Conservation (phyloP, 2,888 invertebrate genomes). For the Nomada fucata region DNA sequence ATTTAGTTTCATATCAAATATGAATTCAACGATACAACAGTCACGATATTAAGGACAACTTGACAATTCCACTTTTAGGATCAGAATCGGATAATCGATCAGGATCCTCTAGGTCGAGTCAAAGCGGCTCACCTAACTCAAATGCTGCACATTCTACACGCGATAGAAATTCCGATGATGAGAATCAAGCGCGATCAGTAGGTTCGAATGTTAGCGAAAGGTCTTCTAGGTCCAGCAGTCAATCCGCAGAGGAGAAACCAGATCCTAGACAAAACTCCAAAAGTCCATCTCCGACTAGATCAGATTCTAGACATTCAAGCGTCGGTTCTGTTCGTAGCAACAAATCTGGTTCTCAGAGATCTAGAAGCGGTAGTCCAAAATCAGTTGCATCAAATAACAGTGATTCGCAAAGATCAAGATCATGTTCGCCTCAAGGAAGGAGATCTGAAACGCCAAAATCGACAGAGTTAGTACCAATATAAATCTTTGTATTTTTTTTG, state of each 20-base stretch:
- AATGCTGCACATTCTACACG: slow-evolving; percentile 79
- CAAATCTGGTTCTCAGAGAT: slow-evolving; percentile 75
- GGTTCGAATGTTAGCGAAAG: slow-evolving; percentile 70
- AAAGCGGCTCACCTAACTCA: slow-evolving; percentile 83
- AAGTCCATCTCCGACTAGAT: slow-evolving; percentile 76
- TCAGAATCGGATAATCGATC: slow-evolving; percentile 85
- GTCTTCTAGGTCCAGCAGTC: slow-evolving; percentile 73
- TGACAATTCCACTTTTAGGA: slow-evolving; percentile 69
- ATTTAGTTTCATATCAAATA: neutral
- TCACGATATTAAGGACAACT: neutral
- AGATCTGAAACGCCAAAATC: slow-evolving; percentile 60
- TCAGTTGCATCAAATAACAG: slow-evolving; percentile 62
- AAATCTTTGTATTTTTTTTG: neutral
- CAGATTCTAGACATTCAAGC: slow-evolving; percentile 79
- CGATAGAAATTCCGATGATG: slow-evolving; percentile 74
- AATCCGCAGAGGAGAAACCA: slow-evolving; percentile 76
- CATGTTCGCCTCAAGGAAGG: slow-evolving; percentile 56
- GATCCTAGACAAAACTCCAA: slow-evolving; percentile 73
- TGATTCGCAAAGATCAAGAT: slow-evolving; percentile 74
- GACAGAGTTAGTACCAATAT: slow-evolving; percentile 60
- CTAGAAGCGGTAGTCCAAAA: slow-evolving; percentile 76
- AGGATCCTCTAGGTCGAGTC: slow-evolving; percentile 81
- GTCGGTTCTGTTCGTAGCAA: slow-evolving; percentile 74
- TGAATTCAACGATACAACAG: neutral
- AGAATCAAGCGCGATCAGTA: slow-evolving; percentile 72